Conservation (phyloP, 2,888 invertebrate species). For the Yponomeuta plumbellus region DNA sequence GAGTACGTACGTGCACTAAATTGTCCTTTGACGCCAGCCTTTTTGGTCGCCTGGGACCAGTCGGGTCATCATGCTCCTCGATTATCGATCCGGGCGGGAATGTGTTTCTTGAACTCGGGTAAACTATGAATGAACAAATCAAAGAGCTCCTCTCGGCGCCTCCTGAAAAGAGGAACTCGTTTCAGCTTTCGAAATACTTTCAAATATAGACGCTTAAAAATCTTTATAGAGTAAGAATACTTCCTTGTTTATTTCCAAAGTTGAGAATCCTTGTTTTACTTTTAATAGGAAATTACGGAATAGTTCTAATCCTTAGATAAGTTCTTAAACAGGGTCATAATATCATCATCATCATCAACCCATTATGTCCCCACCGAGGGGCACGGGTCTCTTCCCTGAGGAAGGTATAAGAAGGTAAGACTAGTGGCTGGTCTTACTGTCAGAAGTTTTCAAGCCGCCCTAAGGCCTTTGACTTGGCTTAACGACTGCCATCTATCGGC, state of each 20-base stretch:
- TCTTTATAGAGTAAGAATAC: neutral
- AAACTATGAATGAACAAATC: neutral
- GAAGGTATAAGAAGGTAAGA: too few relatives aligned
- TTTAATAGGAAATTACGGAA: too few relatives aligned
- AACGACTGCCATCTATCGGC: too few relatives aligned
- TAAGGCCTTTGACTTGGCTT: too few relatives aligned
- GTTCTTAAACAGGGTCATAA: too few relatives aligned
- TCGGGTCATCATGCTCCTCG: neutral
- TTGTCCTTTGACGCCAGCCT: conserved; percentile 10
- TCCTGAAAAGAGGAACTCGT: neutral
- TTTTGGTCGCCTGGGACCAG: neutral
- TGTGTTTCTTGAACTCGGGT: neutral
- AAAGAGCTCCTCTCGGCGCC: neutral
- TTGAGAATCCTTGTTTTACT: neutral
- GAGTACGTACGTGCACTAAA: conserved; percentile 20
- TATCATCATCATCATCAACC: too few relatives aligned
- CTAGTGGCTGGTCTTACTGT: too few relatives aligned
- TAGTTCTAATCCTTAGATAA: too few relatives aligned
- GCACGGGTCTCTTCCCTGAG: too few relatives aligned
- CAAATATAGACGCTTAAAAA: neutral
- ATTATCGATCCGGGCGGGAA: neutral
- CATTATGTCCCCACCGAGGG: too few relatives aligned
- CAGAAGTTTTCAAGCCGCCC: too few relatives aligned
- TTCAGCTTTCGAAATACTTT: neutral
- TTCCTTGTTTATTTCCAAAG: neutral